These are phyloP conservation scores for Leptoclinus maculatus DNA, from an alignment of 2,797 vertebrate species.

Conservation along the genomic window DNA sequence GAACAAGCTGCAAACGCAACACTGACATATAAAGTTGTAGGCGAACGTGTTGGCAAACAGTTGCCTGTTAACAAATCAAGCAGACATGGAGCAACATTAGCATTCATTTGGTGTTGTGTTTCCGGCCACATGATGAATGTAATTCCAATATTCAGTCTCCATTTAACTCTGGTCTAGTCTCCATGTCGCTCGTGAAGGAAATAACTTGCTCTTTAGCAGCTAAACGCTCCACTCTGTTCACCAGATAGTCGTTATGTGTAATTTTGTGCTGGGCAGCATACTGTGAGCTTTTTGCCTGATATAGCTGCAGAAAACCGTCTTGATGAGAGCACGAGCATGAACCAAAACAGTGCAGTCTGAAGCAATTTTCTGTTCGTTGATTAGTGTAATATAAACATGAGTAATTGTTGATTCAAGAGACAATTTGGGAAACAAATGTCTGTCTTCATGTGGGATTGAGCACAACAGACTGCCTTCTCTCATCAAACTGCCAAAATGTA, in stretches of 20 bases:
- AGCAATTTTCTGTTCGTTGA: background rate
- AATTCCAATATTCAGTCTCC: background rate
- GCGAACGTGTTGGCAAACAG: background rate
- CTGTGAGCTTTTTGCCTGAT: background rate
- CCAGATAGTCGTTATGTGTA: background rate
- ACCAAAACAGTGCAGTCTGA: background rate
- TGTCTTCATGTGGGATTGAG: background rate
- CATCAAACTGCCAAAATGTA: background rate
- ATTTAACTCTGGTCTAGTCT: too few relatives aligned
- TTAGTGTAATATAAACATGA: background rate
- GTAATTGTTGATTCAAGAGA: background rate
- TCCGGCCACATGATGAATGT: background rate
- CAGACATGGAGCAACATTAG: too few relatives aligned
- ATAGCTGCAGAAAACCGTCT: background rate
- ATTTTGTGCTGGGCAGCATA: background rate
- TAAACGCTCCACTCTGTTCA: background rate
- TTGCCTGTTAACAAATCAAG: too few relatives aligned
- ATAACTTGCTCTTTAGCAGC: background rate
- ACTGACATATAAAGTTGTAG: background rate
- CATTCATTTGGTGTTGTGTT: background rate
- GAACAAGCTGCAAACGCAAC: background rate
- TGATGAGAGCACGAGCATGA: background rate
- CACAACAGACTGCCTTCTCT: background rate
- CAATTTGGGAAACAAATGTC: background rate
- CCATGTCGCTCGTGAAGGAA: too few relatives aligned